Conservation (phyloP, 2,113 vertebrate species). For the Nipponia nippon region DNA sequence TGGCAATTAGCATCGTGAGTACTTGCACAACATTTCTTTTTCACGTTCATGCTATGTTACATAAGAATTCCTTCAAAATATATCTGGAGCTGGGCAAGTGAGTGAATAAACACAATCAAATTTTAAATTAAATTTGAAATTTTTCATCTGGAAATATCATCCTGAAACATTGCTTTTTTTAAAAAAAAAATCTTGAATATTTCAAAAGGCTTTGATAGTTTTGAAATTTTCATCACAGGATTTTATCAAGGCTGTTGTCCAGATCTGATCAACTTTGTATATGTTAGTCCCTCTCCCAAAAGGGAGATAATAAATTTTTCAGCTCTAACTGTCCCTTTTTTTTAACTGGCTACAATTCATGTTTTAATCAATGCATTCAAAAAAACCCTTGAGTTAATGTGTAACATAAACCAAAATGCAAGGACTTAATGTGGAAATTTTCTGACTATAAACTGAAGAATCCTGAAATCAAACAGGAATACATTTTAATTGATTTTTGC, state of each 20-base stretch:
- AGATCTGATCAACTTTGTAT: not conserved
- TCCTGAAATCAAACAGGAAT: not conserved
- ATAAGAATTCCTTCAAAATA: not conserved
- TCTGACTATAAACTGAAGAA: not conserved
- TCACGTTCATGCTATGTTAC: not conserved
- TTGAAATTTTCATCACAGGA: not conserved
- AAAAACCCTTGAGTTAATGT: not conserved
- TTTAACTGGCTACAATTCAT: not conserved
- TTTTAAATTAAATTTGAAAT: not conserved
- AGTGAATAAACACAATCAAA: not conserved
- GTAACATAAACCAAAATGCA: not conserved
- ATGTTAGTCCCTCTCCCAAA: not conserved
- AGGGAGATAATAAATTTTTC: not conserved
- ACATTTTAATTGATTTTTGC: not conserved
- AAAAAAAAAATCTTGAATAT: not conserved
- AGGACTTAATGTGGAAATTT: not conserved
- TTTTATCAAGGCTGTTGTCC: not conserved
- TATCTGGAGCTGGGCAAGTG: not conserved
- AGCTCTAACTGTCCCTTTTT: not conserved
- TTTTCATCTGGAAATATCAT: not conserved
- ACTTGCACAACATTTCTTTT: not conserved
- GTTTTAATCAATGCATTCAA: not conserved
- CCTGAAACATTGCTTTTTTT: not conserved
- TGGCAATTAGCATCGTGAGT: conserved; percentile 57
- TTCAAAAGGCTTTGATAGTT: not conserved